Conservation (phyloP, 2,797 vertebrate genomes). For the Mus minutoides region DNA sequence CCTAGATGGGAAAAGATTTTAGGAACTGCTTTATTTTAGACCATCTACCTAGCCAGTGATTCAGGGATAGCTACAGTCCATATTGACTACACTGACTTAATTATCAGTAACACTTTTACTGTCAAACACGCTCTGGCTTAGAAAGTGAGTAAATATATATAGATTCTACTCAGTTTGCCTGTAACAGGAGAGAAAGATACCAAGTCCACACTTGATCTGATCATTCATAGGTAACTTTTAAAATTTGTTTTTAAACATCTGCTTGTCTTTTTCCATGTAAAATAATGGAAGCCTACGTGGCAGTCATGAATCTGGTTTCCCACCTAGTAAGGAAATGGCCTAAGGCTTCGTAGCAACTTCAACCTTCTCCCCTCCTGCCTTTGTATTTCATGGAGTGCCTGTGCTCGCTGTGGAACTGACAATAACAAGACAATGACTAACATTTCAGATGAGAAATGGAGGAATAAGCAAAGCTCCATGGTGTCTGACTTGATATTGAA, state of each 20-base stretch:
- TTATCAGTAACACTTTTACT: conserved; percentile 47
- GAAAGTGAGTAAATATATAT: conserved; percentile 6
- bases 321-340: conserved; percentile 50
- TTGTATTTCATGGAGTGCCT: conserved; percentile 46
- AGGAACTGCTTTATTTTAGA: background rate
- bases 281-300: conserved; percentile 50
- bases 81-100: background rate
- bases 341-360: background rate
- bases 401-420: conserved; percentile 29
- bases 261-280: conserved; percentile 47
- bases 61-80: background rate
- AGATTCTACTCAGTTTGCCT: conserved; percentile 5
- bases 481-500: conserved; percentile 28
- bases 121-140: background rate
- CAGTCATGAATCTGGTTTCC: conserved; percentile 17
- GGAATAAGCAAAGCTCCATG: conserved; percentile 49
- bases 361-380: conserved; percentile 5
- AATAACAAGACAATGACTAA: conserved; percentile 64
- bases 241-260: background rate
- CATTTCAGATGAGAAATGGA: conserved; percentile 35
- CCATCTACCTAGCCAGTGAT: background rate
- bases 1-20: background rate
- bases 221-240: conserved; percentile 15
- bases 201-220: conserved; percentile 24
- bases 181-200: conserved; percentile 47